Base-by-base conservation (phyloP, 1,140 invertebrate genomes). In the Halesus radiatus region DNA sequence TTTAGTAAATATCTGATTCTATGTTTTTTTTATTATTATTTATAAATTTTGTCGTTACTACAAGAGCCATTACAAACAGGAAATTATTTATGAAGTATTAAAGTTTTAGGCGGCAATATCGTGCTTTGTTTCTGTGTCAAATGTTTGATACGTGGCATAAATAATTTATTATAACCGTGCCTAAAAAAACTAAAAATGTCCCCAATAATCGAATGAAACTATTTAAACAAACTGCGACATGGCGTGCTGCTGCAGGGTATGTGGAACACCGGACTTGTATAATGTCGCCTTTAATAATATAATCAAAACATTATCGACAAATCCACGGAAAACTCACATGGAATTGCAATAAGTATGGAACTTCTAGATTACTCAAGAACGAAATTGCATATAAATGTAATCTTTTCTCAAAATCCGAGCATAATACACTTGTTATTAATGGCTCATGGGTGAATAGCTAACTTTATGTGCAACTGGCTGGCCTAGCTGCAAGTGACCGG, bases 161-260 rank as follows among this genome's bases (percentile, higher is more conserved):
- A 75, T 75, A 37, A 58, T n/a, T n/a, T n/a, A n/a, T 37, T 37
- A 37, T 18, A 45, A 22, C n/a, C 53, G 52, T 4, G 22, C n/a
- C 68, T 6, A 52, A 72, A 72, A 37, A 72, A 50, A 37, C 32
- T 37, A 72, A 20, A 72, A 72, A 70, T 16, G 37, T 20, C 68
- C 37, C 20, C 22, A 52, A 52, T 66, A 66, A 66, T 66, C 62
- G 62, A 66, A 66, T 32, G 29, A 37, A 66, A 66, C 23, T 6
- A 66, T 66, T 66, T 32, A 4, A 66, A 29, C 29, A 66, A 66
- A 66, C 29, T 66, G 62, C 16, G 10, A 5, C 29, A n/a, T 66
- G 20, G 62, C 62, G 37, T 66, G 54, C n/a, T 5, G 54, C 4
- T 5, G 3, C 32, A 37, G 32, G 7, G 23, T 22, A 60, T 60